Percentiles rank a stretch among this genome's conserved stretches.
Conservation (phyloP, 2,888 invertebrate genomes). For the Chrysodeixis includens region DNA sequence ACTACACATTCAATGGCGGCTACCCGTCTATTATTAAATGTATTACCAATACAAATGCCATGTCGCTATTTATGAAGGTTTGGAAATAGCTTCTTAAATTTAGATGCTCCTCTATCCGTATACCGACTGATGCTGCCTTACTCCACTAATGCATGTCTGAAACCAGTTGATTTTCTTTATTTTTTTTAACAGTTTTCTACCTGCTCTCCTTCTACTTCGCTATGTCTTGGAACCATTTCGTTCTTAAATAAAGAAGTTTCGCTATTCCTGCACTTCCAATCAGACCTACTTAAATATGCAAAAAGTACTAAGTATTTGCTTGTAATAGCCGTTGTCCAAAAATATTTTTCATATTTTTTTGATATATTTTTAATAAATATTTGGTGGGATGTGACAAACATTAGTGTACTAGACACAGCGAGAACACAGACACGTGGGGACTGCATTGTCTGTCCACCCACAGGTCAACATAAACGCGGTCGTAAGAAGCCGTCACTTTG, state of each 20-base stretch:
- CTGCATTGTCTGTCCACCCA: slow-evolving; percentile 55
- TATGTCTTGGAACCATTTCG: background rate
- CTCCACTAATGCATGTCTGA: too few relatives aligned
- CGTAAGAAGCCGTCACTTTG: slow-evolving; percentile 56
- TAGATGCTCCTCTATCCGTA: background rate
- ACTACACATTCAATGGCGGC: slow-evolving; percentile 26
- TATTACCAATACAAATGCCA: slow-evolving; percentile 11
- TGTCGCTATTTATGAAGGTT: background rate
- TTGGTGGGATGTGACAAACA: slow-evolving; percentile 8
- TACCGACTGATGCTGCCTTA: background rate
- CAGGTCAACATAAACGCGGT: slow-evolving; percentile 45
- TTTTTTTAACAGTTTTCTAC: too few relatives aligned
- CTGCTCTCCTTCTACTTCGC: too few relatives aligned
- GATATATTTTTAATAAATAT: too few relatives aligned
- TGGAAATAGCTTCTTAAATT: background rate
- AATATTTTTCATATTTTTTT: too few relatives aligned
- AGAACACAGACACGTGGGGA: slow-evolving; percentile 7
- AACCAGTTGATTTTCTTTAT: too few relatives aligned
- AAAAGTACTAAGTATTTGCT: background rate
- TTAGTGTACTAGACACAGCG: slow-evolving; percentile 12
- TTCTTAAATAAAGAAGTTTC: background rate
- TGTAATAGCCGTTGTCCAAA: background rate
- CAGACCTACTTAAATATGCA: too few relatives aligned
- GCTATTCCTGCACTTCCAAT: background rate
- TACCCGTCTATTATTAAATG: slow-evolving; percentile 10